Base-by-base conservation (phyloP, 2,888 invertebrate genomes). In the Biston stratarius region DNA sequence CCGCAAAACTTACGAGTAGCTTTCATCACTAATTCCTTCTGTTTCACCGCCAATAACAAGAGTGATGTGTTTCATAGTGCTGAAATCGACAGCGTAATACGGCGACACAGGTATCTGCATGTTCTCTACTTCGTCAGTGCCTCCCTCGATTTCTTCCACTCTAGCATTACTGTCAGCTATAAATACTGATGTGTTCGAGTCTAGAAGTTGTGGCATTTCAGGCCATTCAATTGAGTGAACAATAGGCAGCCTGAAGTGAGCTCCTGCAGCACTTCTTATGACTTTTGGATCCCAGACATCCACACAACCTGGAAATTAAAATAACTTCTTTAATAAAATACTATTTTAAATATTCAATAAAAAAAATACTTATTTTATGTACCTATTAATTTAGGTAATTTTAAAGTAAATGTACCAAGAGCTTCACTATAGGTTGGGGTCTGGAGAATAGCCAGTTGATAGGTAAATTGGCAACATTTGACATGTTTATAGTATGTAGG, bases 271-370 rank as follows among this genome's bases (percentile, higher is more conserved):
- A 75, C 97, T 96, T 77, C 98, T 94, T 40, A 99, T 87, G 0
- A 98, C 98, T 94, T 99, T 99, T 0, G 96, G 92, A 70, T 98
- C 97, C 99, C 99, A 99, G 0, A 97, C 92, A 90, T 98, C 97
- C 0, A 97, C 97, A 89, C 98, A 98, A 59, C 98, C 97, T 97
- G 80, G 51, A 92, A 88, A 56, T 42, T 0, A 34, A 24, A 48
- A 51, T 34, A n/a, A 15, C 5, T 5, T 14, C n/a, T 9, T 47
- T 47, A 47, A 47, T 15, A 47, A 38, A 6, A 38, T 6, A 38
- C 8, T 38, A 38, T 9, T 38, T 38, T 6, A 8, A 38, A 9
- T 6, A 2, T 38, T 5, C 38, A 38, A 1, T 24, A 24, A 24
- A 24, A 24, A n/a, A n/a, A n/a, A n/a, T n/a, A n/a, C n/a, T n/a